Evolutionary conservation across 1,140 invertebrate genomes (phyloP), one percentile per base, ranked within the genome.

Genomic region (Mesaphorura yosii): DNA sequence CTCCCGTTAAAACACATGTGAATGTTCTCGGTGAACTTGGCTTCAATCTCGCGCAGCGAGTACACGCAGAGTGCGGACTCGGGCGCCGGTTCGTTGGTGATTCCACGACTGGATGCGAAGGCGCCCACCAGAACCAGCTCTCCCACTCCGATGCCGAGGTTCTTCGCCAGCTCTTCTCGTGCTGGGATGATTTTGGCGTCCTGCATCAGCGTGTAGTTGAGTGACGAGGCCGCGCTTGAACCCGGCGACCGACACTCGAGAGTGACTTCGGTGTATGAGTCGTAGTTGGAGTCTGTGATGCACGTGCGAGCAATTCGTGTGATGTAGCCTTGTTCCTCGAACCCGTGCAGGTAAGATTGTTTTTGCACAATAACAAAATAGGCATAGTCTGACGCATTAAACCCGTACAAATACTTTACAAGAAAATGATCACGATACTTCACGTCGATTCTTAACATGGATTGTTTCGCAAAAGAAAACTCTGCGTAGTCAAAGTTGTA

Each of bases 361-460:
- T 92, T 92, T 69, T 98, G 93, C 20, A 95, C 88, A 37, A 93
- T 80, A 14, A 93, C 79, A 72, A 97, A 94, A 69, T 97, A 97
- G 3, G 90, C 88, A 72, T 89, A 95, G 55, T 88, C 83, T 64
- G 83, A 88, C 2, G 88, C 86, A 69, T 92, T 88, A 66, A 98
- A 97, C 12, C 92, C 92, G 71, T 93, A 94, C 2, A 95, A 78
- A 69, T 96, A 97, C 65, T 88, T 82, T 20, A 98, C 88, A 6
- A 93, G 73, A 71, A 92, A 94, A 67, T 92, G 88, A 72, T 94
- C 90, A 51, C 88, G 79, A 69, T 91, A 91, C 66, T 91, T 91
- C 12, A 92, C 88, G 72, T 93, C 89, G 53, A 94, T 91, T 59
- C 82, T 79, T n/a, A 92, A 75, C 40, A 82, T 77, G 25, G 88